A percentile compares a stretch with the other conserved stretches of the same genome.
These are phyloP conservation scores for Eupithecia dodoneata DNA, from an alignment of 2,888 invertebrate genomes.

Conservation along the genomic window DNA sequence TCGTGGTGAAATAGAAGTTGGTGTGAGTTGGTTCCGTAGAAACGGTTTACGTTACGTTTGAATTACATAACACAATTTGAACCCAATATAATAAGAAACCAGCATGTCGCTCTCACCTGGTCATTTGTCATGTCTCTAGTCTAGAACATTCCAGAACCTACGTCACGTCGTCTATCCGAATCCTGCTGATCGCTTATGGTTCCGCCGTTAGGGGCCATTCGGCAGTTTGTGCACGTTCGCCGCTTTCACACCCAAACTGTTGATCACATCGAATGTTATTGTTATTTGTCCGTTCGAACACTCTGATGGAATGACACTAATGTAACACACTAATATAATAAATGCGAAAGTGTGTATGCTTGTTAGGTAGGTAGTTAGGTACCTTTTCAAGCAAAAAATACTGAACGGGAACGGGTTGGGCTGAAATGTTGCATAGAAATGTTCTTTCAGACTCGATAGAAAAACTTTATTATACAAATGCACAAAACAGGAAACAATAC, in stretches of 20 bases:
- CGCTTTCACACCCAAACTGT: conserved; percentile 8
- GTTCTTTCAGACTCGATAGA: too few relatives aligned
- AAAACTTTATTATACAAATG: too few relatives aligned
- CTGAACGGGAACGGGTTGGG: background rate
- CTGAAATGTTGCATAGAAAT: background rate
- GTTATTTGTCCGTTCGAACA: background rate
- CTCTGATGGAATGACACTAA: background rate
- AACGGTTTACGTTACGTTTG: background rate
- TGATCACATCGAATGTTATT: background rate
- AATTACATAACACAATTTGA: background rate
- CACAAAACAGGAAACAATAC: too few relatives aligned
- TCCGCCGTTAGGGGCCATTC: background rate
- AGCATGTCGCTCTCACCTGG: background rate
- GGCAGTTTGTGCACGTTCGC: background rate
- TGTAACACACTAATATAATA: background rate
- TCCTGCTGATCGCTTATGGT: background rate
- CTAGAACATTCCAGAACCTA: background rate
- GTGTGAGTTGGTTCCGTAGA: background rate
- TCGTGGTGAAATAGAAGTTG: background rate
- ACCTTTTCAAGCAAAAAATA: background rate
- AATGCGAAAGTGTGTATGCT: background rate
- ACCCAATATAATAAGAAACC: background rate
- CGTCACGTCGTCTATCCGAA: background rate
- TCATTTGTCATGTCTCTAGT: background rate
- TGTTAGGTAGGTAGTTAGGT: too few relatives aligned